Base-by-base conservation (phyloP, 1,140 invertebrate genomes). In the Gonioctena quinquepunctata region DNA sequence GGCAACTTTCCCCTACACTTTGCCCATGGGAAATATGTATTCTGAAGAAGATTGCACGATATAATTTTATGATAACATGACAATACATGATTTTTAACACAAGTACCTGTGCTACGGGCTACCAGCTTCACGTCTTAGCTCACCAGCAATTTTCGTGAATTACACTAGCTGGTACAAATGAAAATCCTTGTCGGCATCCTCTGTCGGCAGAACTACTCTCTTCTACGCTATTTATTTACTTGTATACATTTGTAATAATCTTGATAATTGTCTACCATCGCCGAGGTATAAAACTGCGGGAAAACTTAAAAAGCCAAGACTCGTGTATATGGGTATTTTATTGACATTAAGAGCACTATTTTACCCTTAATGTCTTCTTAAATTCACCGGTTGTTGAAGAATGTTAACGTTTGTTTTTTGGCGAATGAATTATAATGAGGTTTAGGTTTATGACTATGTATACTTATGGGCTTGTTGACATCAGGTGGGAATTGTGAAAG, bases 161-260 rank as follows among this genome's bases (percentile, higher is more conserved):
- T 63, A 69, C 61, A 49, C 67, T 18, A 42, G 42, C 18, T 27
- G 26, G 16, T 59, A 28, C 52, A 65, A 72, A 72, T 68, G 70
- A 62, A 68, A 68, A 68, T 64, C 22, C 59, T 18, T 19, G 59
- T 66, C 66, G 71, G 71, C 66, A 69, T 68, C 67, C 60, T 72
- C 66, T 72, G 71, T 72, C 71, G 71, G 66, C 71, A 56, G 64
- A 65, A 64, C 33, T 72, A 48, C 66, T 42, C 66, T 68, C 59
- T 49, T 26, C 25, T 27, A 48, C 33, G 64, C 69, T 68, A 71
- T 72, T 72, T 72, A 72, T 72, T 69, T 69, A 68, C 66, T 68
- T 72, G 66, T 72, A 72, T 60, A 68, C 71, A 72, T 72, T 72
- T 68, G 66, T 59, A 72, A 72, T 72, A 69, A 69, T 65, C 66